Base-by-base conservation (phyloP, 2,797 vertebrate species). In the Megalops cyprinoides region DNA sequence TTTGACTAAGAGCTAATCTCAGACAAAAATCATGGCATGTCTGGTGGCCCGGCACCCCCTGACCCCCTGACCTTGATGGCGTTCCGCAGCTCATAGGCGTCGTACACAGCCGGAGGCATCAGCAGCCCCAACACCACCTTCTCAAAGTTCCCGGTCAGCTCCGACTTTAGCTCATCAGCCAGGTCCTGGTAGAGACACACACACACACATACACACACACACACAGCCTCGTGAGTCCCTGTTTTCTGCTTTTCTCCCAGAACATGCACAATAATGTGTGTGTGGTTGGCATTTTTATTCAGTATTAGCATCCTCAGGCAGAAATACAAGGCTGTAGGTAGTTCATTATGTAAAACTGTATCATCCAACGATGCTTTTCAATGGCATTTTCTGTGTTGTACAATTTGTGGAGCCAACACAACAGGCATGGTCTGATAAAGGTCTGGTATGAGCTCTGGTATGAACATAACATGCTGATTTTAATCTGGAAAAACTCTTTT, bases 121-220 rank as follows among this genome's bases (percentile, higher is more conserved):
- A 99, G 92, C 90, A 99, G 86, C 1, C 95, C 98, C 0, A 98
- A 0, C 1, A 97, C 95, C 37, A 97, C 97, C 4, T 82, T 93
- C 86, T 95, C 91, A 73, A 99, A 98, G 88, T 97, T 95, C 73
- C 96, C 96, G 42, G 95, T 96, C 86, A 99, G 91, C 92, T 99
- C 98, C 0, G 96, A 96, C 85, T 96, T 97, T 86, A 99, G 78
- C 67, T 99, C 97, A 0, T 94, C 93, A 3, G 95, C 89, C 87
- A 99, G 88, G 85, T 99, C 96, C 98, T 99, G 84, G 0, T 46
- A 0, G 9, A 78, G n/a, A 18, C 28, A 76, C 7, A 39, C 4
- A 25, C 25, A 31, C 60, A 67, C 31, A 67, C 62, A 67, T 53
- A 55, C 14, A 55, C 14, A 48, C 46, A 48, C 46, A 48, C 46